Conservation (phyloP, 2,113 vertebrate genomes). For the Rhinoderma darwinii region DNA sequence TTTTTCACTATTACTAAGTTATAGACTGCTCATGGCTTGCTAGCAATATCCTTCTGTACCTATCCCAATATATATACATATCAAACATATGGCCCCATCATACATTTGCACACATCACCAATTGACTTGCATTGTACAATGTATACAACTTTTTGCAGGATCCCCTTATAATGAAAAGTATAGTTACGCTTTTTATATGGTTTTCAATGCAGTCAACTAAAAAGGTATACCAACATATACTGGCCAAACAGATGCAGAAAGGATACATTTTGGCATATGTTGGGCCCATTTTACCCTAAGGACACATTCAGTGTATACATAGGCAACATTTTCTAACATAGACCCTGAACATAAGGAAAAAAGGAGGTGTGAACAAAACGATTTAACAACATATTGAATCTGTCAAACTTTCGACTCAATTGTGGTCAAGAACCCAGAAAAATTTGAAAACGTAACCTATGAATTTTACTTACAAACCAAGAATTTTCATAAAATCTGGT, state of each 20-base stretch:
- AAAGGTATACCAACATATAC: not conserved
- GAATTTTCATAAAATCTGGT: not conserved
- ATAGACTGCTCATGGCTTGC: not conserved
- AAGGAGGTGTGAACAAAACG: not conserved
- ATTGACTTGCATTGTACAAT: not conserved
- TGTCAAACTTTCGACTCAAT: too few species aligned
- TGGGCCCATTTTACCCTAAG: too few species aligned
- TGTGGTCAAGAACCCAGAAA: too few species aligned
- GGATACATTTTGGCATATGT: too few species aligned
- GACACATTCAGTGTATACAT: too few species aligned
- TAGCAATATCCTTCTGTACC: not conserved
- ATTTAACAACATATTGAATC: too few species aligned
- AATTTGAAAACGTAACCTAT: too few species aligned
- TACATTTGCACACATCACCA: not conserved
- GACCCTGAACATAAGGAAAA: not conserved
- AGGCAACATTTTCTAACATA: not conserved
- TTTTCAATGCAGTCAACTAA: not conserved
- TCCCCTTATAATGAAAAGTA: not conserved
- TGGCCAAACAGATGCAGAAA: not conserved
- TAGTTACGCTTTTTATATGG: not conserved
- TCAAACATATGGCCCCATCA: too few species aligned
- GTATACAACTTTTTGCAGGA: too few species aligned
- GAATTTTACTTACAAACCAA: too few species aligned
- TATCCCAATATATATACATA: too few species aligned
- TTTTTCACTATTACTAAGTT: not conserved